These are phyloP conservation scores for Empidonax alnorum DNA, from an alignment of 2,113 vertebrate species.

Conservation along the genomic window DNA sequence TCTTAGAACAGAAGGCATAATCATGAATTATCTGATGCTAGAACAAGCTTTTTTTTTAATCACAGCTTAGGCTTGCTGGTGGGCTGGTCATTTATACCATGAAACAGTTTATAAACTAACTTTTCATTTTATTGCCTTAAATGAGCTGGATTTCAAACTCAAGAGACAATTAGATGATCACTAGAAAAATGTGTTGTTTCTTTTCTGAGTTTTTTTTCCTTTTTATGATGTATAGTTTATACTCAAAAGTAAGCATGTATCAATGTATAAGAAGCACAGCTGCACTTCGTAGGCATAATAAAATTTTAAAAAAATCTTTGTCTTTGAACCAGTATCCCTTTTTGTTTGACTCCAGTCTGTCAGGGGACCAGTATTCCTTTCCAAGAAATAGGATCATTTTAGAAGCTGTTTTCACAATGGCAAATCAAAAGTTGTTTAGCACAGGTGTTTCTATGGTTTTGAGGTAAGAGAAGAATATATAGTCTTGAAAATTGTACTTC, in stretches of 20 bases:
- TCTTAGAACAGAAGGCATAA: background rate
- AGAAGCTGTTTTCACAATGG: background rate
- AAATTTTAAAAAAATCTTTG: background rate
- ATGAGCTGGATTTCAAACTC: background rate
- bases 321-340: background rate
- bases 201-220: background rate
- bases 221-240: background rate
- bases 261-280: background rate
- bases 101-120: constrained; percentile 6
- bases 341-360: background rate
- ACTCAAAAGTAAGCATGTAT: background rate
- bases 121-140: constrained; percentile 26
- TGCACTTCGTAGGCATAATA: background rate
- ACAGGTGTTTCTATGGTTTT: background rate
- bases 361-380: background rate
- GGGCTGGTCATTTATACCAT: background rate
- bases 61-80: background rate
- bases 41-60: background rate
- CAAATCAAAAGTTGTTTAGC: background rate
- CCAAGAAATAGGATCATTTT: background rate
- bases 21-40: background rate
- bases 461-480: background rate
- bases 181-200: background rate
- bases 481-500: background rate
- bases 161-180: background rate